These are phyloP conservation scores for Alexandromys fortis DNA, from an alignment of 2,113 vertebrate genomes.

Conservation along the genomic window DNA sequence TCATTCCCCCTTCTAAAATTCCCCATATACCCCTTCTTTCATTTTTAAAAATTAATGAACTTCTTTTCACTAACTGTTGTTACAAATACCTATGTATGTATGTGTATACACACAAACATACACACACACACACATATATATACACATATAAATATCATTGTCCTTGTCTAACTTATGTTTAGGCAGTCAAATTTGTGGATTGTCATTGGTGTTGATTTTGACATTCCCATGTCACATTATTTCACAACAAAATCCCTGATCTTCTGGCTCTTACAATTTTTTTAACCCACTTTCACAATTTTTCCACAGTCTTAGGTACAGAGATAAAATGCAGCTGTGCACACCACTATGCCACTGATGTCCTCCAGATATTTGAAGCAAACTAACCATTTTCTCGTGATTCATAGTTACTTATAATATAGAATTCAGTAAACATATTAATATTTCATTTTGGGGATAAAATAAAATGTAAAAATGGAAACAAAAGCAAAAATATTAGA, in stretches of 20 bases:
- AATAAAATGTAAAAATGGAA: background rate
- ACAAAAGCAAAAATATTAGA: background rate
- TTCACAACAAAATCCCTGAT: background rate
- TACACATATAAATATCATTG: background rate
- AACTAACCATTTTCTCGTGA: background rate
- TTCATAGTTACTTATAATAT: background rate
- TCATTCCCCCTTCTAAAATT: background rate
- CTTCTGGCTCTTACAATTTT: background rate
- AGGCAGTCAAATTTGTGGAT: background rate
- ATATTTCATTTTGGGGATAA: background rate
- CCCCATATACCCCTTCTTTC: background rate
- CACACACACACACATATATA: rapidly evolving
- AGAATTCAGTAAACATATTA: background rate
- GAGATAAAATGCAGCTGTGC: background rate
- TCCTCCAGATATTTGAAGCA: background rate
- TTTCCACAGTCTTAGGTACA: background rate
- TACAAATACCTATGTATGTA: background rate
- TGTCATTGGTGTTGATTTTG: background rate
- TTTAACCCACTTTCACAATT: background rate
- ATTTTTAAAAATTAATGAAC: background rate
- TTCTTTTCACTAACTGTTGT: background rate
- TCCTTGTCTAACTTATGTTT: background rate
- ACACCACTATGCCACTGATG: background rate
- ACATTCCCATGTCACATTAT: background rate
- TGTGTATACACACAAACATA: background rate